Evolutionary conservation across 2,888 invertebrate genomes (phyloP).

Genomic region (Drosophila testacea): DNA sequence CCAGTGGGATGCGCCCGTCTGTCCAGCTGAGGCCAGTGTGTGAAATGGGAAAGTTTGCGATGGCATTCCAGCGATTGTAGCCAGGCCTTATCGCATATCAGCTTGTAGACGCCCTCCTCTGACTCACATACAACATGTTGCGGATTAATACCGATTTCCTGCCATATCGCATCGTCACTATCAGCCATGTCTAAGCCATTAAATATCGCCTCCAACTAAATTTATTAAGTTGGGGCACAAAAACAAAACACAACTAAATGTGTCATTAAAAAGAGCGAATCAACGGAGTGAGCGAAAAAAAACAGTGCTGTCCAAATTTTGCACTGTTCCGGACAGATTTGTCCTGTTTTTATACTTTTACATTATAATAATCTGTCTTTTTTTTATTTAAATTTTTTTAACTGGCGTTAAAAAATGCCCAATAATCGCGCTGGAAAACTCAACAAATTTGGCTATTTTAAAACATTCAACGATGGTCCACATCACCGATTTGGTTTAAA

Average conservation of each 20-base stretch:
- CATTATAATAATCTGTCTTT: too few species aligned
- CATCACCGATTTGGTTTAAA: too few species aligned
- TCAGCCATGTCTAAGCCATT: slow-evolving; percentile 55
- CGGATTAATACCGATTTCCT: slow-evolving; percentile 90
- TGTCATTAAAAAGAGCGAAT: slow-evolving; percentile 42
- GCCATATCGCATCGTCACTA: slow-evolving; percentile 87
- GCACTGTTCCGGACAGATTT: too few species aligned
- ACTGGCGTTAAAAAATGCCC: too few species aligned
- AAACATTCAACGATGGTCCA: too few species aligned
- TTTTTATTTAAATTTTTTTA: too few species aligned
- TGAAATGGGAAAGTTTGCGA: slow-evolving; percentile 78
- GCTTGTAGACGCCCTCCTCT: slow-evolving; percentile 87
- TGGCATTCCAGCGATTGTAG: slow-evolving; percentile 85
- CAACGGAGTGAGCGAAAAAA: too few species aligned
- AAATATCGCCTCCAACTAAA: slow-evolving; percentile 42
- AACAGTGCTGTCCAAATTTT: too few species aligned
- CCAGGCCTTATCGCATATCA: slow-evolving; percentile 89
- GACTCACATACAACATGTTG: slow-evolving; percentile 87
- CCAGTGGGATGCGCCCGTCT: slow-evolving; percentile 80
- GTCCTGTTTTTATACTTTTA: too few species aligned
- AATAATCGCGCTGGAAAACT: too few species aligned
- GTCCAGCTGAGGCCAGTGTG: slow-evolving; percentile 76
- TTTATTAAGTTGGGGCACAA: slow-evolving; percentile 20
- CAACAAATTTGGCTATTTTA: too few species aligned
- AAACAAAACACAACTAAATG: slow-evolving; percentile 40